phyloP scores from a whole-genome alignment of 2,888 invertebrate genomes.

The Rugalucina vietnamica region DNA sequence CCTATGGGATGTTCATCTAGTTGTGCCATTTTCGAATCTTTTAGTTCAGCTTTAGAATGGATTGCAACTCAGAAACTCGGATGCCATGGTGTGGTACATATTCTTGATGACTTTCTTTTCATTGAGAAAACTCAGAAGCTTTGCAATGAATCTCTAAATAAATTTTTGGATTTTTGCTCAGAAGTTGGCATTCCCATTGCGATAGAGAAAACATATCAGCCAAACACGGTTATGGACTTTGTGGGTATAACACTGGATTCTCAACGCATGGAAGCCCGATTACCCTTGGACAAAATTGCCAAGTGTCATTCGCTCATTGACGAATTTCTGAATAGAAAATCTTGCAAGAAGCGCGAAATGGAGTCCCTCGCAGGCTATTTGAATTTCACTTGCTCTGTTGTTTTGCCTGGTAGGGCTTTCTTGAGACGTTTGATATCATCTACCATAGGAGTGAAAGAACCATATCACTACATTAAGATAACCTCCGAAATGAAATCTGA shows the following conservation, averaged over 20 bases:
- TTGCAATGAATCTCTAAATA: neutral
- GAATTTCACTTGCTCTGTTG: constrained; percentile 28
- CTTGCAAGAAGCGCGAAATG: constrained; percentile 11
- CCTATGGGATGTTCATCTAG: constrained; percentile 31
- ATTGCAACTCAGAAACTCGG: constrained; percentile 26
- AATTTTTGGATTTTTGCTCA: constrained; percentile 10
- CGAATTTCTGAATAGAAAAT: neutral
- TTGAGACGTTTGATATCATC: neutral
- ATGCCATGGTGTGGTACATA: too few relatives aligned
- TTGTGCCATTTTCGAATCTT: constrained; percentile 34
- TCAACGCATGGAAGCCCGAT: constrained; percentile 6
- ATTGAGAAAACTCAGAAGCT: neutral
- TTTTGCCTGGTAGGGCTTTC: constrained; percentile 30
- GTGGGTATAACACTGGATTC: constrained; percentile 28
- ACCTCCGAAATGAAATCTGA: neutral
- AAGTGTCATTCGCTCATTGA: constrained; percentile 11
- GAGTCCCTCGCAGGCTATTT: constrained; percentile 27
- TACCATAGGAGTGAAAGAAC: neutral
- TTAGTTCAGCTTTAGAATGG: constrained; percentile 42
- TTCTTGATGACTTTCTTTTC: constrained; percentile 45
- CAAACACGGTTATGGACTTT: constrained; percentile 17
- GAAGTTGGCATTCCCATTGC: constrained; percentile 26
- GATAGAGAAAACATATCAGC: constrained; percentile 22
- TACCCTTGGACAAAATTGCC: constrained; percentile 17
- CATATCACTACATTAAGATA: neutral